These are phyloP conservation scores for Lacerta viridis DNA, from an alignment of 2,797 vertebrate genomes.

Conservation along the genomic window DNA sequence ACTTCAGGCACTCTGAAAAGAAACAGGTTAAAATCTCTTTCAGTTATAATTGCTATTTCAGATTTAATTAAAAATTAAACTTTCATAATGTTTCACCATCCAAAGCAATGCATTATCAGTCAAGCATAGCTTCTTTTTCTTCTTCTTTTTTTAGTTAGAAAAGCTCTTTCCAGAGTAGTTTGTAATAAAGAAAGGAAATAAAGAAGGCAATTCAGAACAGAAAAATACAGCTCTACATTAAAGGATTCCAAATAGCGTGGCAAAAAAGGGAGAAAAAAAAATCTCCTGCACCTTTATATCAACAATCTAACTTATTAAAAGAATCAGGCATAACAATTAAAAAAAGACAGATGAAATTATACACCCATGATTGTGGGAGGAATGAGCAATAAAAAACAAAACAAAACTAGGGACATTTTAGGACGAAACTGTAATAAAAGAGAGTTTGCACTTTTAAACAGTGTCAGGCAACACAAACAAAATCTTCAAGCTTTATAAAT, in stretches of 20 bases:
- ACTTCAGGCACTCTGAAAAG: slow-evolving; percentile 89
- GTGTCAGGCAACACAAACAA: slow-evolving; percentile 23
- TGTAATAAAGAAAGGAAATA: slow-evolving; percentile 81
- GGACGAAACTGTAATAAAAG: slow-evolving; percentile 73
- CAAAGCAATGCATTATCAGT: slow-evolving; percentile 90
- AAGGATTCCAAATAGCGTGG: slow-evolving; percentile 73
- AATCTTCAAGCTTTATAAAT: slow-evolving; percentile 4
- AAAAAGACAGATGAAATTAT: slow-evolving; percentile 66
- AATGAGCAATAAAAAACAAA: slow-evolving; percentile 68
- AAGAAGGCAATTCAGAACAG: slow-evolving; percentile 79
- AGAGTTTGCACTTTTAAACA: slow-evolving; percentile 73
- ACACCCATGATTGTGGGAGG: slow-evolving; percentile 60
- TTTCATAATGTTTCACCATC: slow-evolving; percentile 91
- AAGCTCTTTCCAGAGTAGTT: slow-evolving; percentile 81
- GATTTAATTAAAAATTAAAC: slow-evolving; percentile 92
- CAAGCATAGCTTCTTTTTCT: slow-evolving; percentile 80
- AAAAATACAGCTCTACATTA: slow-evolving; percentile 77
- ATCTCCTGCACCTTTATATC: slow-evolving; percentile 72
- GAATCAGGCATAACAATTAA: slow-evolving; percentile 56
- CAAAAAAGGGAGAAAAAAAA: slow-evolving; percentile 48
- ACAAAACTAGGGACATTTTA: slow-evolving; percentile 60
- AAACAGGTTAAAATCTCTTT: slow-evolving; percentile 91
- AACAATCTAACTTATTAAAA: slow-evolving; percentile 72
- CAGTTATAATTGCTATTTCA: slow-evolving; percentile 91
- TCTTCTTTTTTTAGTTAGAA: slow-evolving; percentile 72